Conservation (phyloP, 1,140 invertebrate species). For the Rhagoletis pomonella region DNA sequence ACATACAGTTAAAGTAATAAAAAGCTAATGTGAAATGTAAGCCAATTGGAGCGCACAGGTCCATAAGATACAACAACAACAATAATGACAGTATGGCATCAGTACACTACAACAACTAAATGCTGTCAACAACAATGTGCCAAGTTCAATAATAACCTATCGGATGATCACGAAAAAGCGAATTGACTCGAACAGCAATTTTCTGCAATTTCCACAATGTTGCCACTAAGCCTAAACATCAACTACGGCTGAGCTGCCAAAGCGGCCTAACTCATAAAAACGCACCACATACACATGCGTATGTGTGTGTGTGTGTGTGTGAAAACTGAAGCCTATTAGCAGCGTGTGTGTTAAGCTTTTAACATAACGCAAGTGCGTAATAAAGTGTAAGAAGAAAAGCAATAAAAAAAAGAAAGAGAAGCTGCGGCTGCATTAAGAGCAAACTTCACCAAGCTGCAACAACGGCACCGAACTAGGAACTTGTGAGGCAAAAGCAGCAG, state of each 20-base stretch:
- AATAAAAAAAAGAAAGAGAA: not conserved
- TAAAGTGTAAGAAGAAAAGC: not conserved
- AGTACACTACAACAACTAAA: constrained; percentile 21
- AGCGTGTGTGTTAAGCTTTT: not conserved
- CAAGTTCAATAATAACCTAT: constrained; percentile 58
- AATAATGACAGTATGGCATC: not conserved
- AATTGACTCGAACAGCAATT: not conserved
- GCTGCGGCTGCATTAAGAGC: not conserved
- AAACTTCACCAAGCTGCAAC: no score
- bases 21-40: not conserved
- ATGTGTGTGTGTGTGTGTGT: constrained; percentile 5
- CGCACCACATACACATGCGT: constrained; percentile 10
- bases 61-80: not conserved
- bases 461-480: not conserved
- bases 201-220: constrained; percentile 33
- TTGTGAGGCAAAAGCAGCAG: not conserved
- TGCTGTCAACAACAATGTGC: constrained; percentile 52
- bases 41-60: constrained; percentile 42
- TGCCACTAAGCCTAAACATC: constrained; percentile 18
- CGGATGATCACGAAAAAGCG: constrained; percentile 43
- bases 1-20: not conserved
- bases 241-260: not conserved
- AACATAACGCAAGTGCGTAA: constrained; percentile 51
- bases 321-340: constrained; percentile 21
- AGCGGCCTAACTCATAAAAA: not conserved